Conservation (phyloP, 2,113 vertebrate species). For the Pelobates fuscus region DNA sequence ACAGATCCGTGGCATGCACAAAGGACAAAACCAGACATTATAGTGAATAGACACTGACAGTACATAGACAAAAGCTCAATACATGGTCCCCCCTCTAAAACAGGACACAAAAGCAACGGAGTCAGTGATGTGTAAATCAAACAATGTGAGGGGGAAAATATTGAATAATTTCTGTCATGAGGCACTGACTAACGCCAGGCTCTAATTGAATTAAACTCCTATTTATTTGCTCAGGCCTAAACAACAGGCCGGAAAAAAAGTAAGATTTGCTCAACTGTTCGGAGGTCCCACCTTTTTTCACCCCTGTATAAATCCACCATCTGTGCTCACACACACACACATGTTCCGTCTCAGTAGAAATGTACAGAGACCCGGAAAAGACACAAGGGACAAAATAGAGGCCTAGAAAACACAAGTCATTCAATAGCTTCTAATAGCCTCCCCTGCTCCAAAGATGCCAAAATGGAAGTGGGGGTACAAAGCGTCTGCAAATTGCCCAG, state of each 20-base stretch:
- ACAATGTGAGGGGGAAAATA: conserved; percentile 84
- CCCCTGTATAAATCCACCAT: conserved; percentile 94
- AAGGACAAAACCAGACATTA: conserved; percentile 81
- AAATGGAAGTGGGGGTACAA: conserved; percentile 53
- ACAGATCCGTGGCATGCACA: conserved; percentile 73
- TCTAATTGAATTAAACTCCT: conserved; percentile 99
- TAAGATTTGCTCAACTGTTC: conserved; percentile 87
- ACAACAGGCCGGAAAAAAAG: conserved; percentile 80
- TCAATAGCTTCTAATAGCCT: conserved; percentile 92
- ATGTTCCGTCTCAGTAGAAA: conserved; percentile 93
- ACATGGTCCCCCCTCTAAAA: conserved; percentile 77
- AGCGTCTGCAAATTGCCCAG: conserved; percentile 80
- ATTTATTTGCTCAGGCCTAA: conserved; percentile 92
- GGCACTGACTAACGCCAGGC: conserved; percentile 84
- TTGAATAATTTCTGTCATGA: conserved; percentile 91
- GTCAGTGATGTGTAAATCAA: conserved; percentile 95
- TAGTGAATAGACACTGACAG: conserved; percentile 86
- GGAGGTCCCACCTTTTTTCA: conserved; percentile 89
- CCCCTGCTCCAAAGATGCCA: conserved; percentile 56
- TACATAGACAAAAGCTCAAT: conserved; percentile 91
- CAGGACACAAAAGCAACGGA: conserved; percentile 89
- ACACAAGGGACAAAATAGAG: conserved; percentile 87
- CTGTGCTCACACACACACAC: conserved; percentile 91
- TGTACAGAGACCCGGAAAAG: conserved; percentile 80
- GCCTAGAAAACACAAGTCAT: conserved; percentile 68